A percentile compares a stretch with the other conserved stretches of the same genome.
Conservation (phyloP, 2,888 invertebrate species). For the Melinaea marsaeus region DNA sequence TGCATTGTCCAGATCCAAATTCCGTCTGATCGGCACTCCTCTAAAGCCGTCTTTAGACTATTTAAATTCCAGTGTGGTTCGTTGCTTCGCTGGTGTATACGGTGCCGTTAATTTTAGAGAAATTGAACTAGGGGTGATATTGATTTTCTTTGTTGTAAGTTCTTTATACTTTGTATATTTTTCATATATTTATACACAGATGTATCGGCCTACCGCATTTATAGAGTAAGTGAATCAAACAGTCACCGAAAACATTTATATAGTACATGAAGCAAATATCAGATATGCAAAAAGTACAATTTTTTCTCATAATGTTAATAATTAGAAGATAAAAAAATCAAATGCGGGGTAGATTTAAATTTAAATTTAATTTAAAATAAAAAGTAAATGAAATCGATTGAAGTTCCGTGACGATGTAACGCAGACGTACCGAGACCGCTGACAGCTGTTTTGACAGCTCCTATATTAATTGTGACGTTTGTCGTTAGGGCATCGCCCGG, state of each 20-base stretch:
- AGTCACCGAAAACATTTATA: too few species aligned
- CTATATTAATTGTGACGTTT: slow-evolving; percentile 75
- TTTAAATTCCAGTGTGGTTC: slow-evolving; percentile 77
- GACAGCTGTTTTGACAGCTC: slow-evolving; percentile 76
- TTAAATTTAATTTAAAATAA: too few species aligned
- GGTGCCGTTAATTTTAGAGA: slow-evolving; percentile 73
- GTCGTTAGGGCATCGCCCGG: slow-evolving; percentile 66
- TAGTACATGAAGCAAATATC: too few species aligned
- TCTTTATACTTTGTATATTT: background rate
- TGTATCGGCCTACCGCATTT: too few species aligned
- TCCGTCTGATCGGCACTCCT: slow-evolving; percentile 50
- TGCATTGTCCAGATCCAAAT: slow-evolving; percentile 33
- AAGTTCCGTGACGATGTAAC: slow-evolving; percentile 61
- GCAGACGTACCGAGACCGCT: slow-evolving; percentile 40
- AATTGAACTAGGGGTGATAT: slow-evolving; percentile 64
- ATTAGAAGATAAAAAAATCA: too few species aligned
- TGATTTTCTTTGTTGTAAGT: slow-evolving; percentile 48
- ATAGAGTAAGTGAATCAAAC: too few species aligned
- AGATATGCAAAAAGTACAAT: too few species aligned
- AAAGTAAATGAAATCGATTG: slow-evolving; percentile 39
- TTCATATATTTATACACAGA: too few species aligned
- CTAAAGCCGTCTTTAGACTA: slow-evolving; percentile 72
- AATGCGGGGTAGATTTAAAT: too few species aligned
- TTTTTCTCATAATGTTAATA: too few species aligned
- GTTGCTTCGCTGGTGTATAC: slow-evolving; percentile 77